Evolutionary conservation across 2,113 vertebrate species (phyloP), one percentile per base, ranked within the genome.

Genomic region (Collichthys lucidus): DNA sequence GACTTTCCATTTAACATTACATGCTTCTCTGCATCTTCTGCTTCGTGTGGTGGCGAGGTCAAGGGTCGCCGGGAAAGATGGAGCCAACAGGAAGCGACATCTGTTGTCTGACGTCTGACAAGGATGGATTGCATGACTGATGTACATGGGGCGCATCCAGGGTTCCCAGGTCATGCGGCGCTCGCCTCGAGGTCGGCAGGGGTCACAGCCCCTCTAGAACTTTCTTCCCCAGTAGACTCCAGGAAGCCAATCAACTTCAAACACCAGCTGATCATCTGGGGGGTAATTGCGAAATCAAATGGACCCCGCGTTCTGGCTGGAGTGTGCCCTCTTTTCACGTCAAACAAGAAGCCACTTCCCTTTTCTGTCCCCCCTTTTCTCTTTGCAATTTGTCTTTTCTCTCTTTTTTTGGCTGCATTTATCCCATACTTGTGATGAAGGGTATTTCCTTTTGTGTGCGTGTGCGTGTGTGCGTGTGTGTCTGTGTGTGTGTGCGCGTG

Each of bases 121-220:
- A 73, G 68, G 87, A 94, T 74, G 91, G 92, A 95, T 94, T 86
- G 91, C 88, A 93, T 92, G 92, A 93, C 56, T 89, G 95, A 95
- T 83, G 75, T 62, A 60, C 90, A 60, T 72, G 73, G 77, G 75
- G 77, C 56, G 71, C 74, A 57, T 84, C 83, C 72, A 59, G 77
- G 87, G 94, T 92, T 72, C 69, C 69, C 15, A 5, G 88, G 90
- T 88, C 85, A 78, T 9, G 42, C 12, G 0, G 4, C 3, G 55
- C 77, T 82, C 5, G 79, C 86, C 70, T 90, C 20, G 5, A 55
- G 71, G 83, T 88, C 89, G 16, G 26, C 86, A 84, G 85, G 80
- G 89, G 79, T 90, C 92, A 84, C 47, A 69, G 73, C 77, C 66
- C 80, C 80, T 64, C 55, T 8, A 73, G n/a, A 87, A 86, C 80